These are phyloP conservation scores for Rapana venosa DNA, from an alignment of 2,888 invertebrate genomes.

Conservation along the genomic window DNA sequence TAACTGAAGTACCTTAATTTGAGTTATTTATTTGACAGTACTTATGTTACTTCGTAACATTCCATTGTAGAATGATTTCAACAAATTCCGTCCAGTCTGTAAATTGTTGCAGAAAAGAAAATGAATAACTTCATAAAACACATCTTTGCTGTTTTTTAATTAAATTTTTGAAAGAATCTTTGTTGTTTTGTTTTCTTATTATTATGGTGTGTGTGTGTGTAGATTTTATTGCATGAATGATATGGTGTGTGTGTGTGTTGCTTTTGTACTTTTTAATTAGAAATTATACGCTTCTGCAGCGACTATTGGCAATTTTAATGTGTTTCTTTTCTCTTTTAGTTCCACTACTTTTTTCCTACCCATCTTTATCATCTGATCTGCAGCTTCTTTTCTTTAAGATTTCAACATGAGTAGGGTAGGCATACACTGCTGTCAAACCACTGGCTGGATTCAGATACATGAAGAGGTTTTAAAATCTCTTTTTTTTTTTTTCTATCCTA, in stretches of 20 bases:
- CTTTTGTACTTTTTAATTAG: too few species aligned
- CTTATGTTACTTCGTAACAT: background rate
- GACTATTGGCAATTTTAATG: too few species aligned
- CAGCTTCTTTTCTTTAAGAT: too few species aligned
- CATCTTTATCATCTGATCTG: too few species aligned
- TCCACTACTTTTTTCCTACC: too few species aligned
- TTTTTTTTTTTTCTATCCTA: too few species aligned
- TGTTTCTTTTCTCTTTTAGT: too few species aligned
- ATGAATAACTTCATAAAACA: background rate
- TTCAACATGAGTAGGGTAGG: too few species aligned
- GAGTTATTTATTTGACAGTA: background rate
- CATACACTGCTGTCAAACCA: too few species aligned
- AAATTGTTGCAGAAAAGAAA: background rate
- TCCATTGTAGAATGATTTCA: background rate
- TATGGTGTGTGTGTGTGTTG: background rate
- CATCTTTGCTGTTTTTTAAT: constrained; percentile 1
- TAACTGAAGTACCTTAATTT: background rate
- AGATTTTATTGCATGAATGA: background rate
- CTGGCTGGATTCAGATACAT: too few species aligned
- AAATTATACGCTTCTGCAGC: too few species aligned
- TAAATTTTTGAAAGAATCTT: background rate
- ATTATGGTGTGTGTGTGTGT: background rate
- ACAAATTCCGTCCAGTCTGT: background rate
- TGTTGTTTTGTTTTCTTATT: background rate
- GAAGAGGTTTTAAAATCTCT: too few species aligned